Conservation (phyloP, 2,888 invertebrate genomes). For the Mellilla xanthometata region DNA sequence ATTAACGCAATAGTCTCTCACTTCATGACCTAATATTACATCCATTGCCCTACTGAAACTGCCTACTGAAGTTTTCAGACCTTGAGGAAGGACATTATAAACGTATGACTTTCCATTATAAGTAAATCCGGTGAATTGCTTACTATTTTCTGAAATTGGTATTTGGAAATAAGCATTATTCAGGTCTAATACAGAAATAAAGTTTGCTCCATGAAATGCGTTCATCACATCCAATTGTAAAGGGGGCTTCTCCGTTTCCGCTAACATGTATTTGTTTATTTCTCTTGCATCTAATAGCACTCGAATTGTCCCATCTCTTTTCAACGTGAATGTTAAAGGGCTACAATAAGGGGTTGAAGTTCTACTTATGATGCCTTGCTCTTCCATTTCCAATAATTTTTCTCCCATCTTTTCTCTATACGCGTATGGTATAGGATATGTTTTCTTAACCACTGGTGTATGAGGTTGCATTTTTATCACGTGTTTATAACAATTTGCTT, state of each 20-base stretch:
- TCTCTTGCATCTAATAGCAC: slow-evolving; percentile 20
- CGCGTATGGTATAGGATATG: slow-evolving; percentile 32
- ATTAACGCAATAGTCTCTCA: slow-evolving; percentile 32
- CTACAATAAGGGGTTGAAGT: slow-evolving; percentile 27
- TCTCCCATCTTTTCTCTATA: slow-evolving; percentile 25
- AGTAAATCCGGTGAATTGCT: slow-evolving; percentile 5
- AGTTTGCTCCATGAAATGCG: slow-evolving; percentile 10
- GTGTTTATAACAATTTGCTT: slow-evolving; percentile 30
- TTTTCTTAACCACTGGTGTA: slow-evolving; percentile 20
- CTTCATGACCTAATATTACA: slow-evolving; percentile 29
- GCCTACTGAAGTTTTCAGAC: slow-evolving; percentile 27
- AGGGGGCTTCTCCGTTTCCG: slow-evolving; percentile 15
- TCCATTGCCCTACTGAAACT: slow-evolving; percentile 37
- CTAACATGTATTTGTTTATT: slow-evolving; percentile 18
- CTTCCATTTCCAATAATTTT: slow-evolving; percentile 27
- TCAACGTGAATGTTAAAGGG: slow-evolving; percentile 24
- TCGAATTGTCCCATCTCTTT: slow-evolving; percentile 11
- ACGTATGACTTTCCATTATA: slow-evolving; percentile 16
- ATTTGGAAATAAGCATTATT: slow-evolving; percentile 15
- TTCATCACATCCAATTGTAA: slow-evolving; percentile 11
- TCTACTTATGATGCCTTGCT: slow-evolving; percentile 23
- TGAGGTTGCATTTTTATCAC: slow-evolving; percentile 22
- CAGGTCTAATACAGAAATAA: slow-evolving; percentile 6
- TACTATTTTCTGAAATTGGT: slow-evolving; percentile 1
- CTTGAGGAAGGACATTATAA: slow-evolving; percentile 12